A percentile compares a stretch with the other conserved stretches of the same genome.
Evolutionary conservation across 2,113 vertebrate genomes (phyloP).

Genomic region (Sinocyclocheilus anophthalmus): DNA sequence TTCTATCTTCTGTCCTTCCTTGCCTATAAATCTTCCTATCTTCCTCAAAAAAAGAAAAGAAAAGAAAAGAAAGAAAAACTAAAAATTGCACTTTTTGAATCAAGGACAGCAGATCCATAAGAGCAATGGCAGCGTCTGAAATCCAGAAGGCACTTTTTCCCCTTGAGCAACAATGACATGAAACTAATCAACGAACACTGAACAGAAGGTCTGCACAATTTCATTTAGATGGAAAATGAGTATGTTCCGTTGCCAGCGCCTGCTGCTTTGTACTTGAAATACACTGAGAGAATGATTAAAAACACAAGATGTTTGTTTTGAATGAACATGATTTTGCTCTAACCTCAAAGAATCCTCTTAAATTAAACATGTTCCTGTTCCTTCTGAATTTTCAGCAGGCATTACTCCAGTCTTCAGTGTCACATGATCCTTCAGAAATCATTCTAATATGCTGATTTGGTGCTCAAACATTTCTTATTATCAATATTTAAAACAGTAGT

Average conservation of each 20-base stretch:
- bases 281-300: neutral
- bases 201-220: slow-evolving; percentile 1
- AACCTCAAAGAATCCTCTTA: slow-evolving; percentile 9
- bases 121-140: neutral
- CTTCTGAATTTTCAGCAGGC: too few species aligned
- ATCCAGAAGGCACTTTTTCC: neutral
- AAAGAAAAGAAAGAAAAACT: neutral
- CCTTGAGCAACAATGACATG: neutral
- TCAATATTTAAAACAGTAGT: neutral
- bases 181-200: neutral
- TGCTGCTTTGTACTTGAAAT: neutral
- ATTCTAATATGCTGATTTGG: too few species aligned
- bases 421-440: too few species aligned
- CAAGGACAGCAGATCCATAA: neutral
- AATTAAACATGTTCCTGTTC: neutral
- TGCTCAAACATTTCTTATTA: neutral
- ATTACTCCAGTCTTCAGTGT: too few species aligned
- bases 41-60: neutral
- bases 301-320: neutral
- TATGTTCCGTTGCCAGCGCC: neutral
- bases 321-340: slow-evolving; percentile 1
- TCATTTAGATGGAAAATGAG: neutral
- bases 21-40: neutral
- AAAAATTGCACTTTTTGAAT: neutral
- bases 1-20: neutral